phyloP scores from a whole-genome alignment of 2,113 vertebrate species.

The Anoura caudifer region DNA sequence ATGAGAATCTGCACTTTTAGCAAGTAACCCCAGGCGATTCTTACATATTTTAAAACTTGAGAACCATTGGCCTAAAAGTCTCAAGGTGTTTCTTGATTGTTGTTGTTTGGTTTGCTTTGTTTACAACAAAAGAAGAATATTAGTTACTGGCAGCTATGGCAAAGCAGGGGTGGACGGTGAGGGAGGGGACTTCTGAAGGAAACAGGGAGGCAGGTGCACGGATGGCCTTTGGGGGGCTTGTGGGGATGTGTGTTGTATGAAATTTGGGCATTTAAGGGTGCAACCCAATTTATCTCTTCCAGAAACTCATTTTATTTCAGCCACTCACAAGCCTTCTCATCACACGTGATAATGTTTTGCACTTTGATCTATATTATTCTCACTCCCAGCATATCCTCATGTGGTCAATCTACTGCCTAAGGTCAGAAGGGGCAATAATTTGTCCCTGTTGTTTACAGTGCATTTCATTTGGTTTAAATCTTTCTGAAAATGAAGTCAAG shows the following conservation, averaged over 20 bases:
- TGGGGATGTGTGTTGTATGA: neutral
- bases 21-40: neutral
- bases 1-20: neutral
- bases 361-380: neutral
- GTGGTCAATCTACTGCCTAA: neutral
- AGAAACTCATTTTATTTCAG: conserved; percentile 17
- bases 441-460: neutral
- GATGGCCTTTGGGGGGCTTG: neutral
- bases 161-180: neutral
- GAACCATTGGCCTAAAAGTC: neutral
- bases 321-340: neutral
- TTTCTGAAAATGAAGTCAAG: neutral
- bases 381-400: neutral
- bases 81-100: neutral
- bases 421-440: neutral
- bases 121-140: neutral
- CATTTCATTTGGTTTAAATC: neutral
- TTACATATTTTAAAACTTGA: neutral
- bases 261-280: neutral
- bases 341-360: neutral
- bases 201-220: neutral
- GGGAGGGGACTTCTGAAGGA: neutral
- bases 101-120: neutral
- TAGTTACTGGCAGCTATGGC: neutral
- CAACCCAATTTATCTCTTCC: neutral